Evolutionary conservation across 1,140 invertebrate species (phyloP).

Genomic region (Pseudoatta argentina): DNA sequence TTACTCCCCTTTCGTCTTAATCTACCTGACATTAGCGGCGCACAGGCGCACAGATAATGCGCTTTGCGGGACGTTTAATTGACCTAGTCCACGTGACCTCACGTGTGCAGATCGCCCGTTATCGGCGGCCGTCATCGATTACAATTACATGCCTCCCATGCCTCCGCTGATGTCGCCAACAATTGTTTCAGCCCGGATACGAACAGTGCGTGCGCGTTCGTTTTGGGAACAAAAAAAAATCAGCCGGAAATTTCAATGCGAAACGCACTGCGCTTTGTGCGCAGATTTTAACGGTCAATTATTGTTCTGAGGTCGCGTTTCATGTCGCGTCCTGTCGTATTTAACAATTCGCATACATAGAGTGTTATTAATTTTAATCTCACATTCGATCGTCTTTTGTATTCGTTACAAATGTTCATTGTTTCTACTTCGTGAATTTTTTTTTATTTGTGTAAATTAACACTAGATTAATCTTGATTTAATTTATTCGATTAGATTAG

Average conservation of each 20-base stretch:
- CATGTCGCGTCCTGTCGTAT: neutral
- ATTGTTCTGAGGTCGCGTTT: neutral
- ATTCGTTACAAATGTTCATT: neutral
- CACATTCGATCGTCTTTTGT: neutral
- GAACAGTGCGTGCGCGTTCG: conserved; percentile 35
- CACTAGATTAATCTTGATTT: no score
- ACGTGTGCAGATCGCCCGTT: conserved; percentile 48
- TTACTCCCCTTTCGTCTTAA: conserved; percentile 50
- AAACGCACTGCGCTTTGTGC: conserved; percentile 38
- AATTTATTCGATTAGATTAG: no score
- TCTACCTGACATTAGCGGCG: conserved; percentile 49
- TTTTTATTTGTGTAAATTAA: no score
- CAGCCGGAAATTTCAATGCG: conserved; percentile 49
- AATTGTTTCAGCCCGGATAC: conserved; percentile 54
- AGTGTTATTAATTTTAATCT: conserved; percentile 26
- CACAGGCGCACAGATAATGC: conserved; percentile 42
- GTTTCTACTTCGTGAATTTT: no score
- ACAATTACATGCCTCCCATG: conserved; percentile 17
- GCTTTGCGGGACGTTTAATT: conserved; percentile 51
- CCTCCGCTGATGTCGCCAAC: conserved; percentile 11
- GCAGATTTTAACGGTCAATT: conserved; percentile 48
- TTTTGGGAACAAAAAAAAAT: conserved; percentile 43
- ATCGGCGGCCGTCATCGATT: conserved; percentile 45
- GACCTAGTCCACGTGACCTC: conserved; percentile 61
- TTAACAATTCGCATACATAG: neutral